phyloP scores from a whole-genome alignment of 2,888 invertebrate genomes.

The Drosophila colorata region DNA sequence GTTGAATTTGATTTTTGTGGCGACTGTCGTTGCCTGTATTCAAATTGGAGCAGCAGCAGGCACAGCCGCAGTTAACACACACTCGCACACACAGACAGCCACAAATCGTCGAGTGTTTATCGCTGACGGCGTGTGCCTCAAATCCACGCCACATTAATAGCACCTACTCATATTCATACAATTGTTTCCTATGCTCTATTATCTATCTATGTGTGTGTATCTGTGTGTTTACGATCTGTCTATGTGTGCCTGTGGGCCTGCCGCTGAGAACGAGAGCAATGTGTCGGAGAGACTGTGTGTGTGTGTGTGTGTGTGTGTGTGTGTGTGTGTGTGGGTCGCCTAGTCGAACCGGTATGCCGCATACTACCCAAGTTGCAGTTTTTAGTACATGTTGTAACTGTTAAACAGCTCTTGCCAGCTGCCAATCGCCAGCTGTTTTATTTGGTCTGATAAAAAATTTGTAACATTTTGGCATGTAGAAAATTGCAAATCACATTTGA shows the following conservation, averaged over 20 bases:
- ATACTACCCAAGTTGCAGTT: constrained; percentile 28
- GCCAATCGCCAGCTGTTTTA: constrained; percentile 19
- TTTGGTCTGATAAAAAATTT: constrained; percentile 30
- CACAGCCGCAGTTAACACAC: constrained; percentile 13
- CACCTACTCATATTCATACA: constrained; percentile 33
- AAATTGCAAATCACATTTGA: constrained; percentile 11
- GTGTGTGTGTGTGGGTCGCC: constrained; percentile 35
- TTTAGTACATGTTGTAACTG: constrained; percentile 68
- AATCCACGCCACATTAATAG: constrained; percentile 47
- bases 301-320: constrained; percentile 16
- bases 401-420: constrained; percentile 24
- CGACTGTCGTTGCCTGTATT: constrained; percentile 42
- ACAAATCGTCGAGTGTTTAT: constrained; percentile 15
- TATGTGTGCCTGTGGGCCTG: constrained; percentile 17
- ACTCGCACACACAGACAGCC: constrained; percentile 4
- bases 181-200: constrained; percentile 23
- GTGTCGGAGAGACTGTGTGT: constrained; percentile 37
- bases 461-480: constrained; percentile 9
- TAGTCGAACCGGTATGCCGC: constrained; percentile 65
- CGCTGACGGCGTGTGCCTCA: constrained; percentile 44
- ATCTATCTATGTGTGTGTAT: constrained; percentile 29
- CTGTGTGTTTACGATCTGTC: constrained; percentile 8
- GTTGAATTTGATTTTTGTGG: constrained; percentile 63
- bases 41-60: constrained; percentile 51
- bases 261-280: constrained; percentile 69